Percentiles rank a stretch among this genome's conserved stretches.
Evolutionary conservation across 2,113 vertebrate species (phyloP).

Genomic region (Polyodon spathula): DNA sequence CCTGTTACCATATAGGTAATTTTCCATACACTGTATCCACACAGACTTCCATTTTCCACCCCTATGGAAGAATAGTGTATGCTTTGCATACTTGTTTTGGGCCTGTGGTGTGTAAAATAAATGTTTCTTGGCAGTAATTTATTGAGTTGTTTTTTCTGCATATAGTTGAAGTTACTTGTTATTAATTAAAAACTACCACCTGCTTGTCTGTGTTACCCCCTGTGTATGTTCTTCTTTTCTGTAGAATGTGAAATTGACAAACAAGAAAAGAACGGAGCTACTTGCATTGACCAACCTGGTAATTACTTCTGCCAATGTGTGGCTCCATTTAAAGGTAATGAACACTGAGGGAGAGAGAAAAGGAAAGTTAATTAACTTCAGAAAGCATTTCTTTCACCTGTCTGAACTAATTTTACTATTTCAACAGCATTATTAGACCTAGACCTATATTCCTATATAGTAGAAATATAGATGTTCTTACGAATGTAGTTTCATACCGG

Average conservation of each 20-base stretch:
- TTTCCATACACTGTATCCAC: conserved; percentile 19
- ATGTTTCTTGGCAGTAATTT: conserved; percentile 21
- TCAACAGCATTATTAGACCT: conserved; percentile 42
- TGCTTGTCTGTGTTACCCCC: conserved; percentile 21
- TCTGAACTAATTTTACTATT: conserved; percentile 54
- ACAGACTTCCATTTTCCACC: conserved; percentile 15
- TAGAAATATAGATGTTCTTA: background rate
- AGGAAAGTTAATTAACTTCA: conserved; percentile 76
- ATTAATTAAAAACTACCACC: conserved; percentile 22
- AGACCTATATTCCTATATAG: conserved; percentile 17
- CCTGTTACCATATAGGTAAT: too few species aligned
- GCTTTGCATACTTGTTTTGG: too few species aligned
- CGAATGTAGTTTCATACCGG: too few species aligned
- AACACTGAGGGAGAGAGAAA: conserved; percentile 58
- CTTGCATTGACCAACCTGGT: conserved; percentile 69
- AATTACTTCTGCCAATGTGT: conserved; percentile 76
- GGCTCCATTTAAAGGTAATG: conserved; percentile 84
- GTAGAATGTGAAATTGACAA: conserved; percentile 56
- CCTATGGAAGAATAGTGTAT: conserved; percentile 13
- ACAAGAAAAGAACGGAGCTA: conserved; percentile 64
- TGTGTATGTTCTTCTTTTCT: conserved; percentile 28
- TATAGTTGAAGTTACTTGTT: conserved; percentile 1
- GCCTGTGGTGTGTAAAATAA: conserved; percentile 21
- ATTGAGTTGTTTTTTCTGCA: conserved; percentile 10
- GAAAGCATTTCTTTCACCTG: conserved; percentile 65